phyloP scores from a whole-genome alignment of 1,140 invertebrate genomes.

The Saccostrea glomerata region DNA sequence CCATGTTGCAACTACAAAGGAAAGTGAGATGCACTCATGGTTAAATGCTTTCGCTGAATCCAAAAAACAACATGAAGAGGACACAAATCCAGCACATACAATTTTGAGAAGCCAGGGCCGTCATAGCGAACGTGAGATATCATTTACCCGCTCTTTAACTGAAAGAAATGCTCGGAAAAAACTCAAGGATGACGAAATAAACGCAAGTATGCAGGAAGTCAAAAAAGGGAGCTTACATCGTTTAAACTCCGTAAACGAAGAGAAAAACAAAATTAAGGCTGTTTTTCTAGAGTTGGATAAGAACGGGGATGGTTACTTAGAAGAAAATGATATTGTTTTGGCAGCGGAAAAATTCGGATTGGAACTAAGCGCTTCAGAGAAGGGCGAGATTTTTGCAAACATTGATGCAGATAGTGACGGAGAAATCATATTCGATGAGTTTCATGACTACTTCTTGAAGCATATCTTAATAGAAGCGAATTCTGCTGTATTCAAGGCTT shows the following conservation, averaged over 20 bases:
- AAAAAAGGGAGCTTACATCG: neutral
- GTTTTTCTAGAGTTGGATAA: constrained; percentile 58
- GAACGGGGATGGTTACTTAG: constrained; percentile 54
- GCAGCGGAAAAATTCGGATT: constrained; percentile 52
- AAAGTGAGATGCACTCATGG: constrained; percentile 3
- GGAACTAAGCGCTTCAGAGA: constrained; percentile 50
- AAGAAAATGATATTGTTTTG: constrained; percentile 47
- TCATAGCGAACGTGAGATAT: neutral
- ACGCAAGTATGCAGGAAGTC: neutral
- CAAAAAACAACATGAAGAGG: neutral
- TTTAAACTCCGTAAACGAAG: neutral
- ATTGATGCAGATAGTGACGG: constrained; percentile 41
- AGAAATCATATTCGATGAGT: constrained; percentile 47
- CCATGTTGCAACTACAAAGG: constrained; percentile 23
- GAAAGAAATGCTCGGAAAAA: neutral
- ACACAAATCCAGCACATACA: neutral
- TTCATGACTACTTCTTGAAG: constrained; percentile 48
- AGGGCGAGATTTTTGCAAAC: constrained; percentile 44
- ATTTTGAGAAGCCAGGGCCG: constrained; percentile 25
- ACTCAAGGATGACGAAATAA: neutral
- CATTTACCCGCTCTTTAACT: neutral
- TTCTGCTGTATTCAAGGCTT: constrained; percentile 45
- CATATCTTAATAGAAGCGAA: constrained; percentile 45
- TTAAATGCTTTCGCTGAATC: neutral
- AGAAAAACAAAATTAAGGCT: constrained; percentile 55